Conservation (phyloP, 2,888 invertebrate genomes). For the Mythimna impura region DNA sequence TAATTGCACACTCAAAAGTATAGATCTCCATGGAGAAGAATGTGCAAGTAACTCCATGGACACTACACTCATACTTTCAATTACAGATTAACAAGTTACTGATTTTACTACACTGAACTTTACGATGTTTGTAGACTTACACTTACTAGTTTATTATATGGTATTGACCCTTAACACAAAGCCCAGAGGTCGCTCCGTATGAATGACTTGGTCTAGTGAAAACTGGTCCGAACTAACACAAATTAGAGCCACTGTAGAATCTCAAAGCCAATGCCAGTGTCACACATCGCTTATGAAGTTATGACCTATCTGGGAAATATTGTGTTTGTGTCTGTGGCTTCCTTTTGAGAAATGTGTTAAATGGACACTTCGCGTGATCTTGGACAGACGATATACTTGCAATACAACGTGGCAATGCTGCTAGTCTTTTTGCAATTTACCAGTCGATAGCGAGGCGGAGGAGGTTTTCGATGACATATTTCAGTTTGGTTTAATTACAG, state of each 20-base stretch:
- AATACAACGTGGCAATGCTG: no score
- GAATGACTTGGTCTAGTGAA: conserved; percentile 36
- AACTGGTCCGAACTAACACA: conserved; percentile 58
- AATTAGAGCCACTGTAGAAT: conserved; percentile 27
- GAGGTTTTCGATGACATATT: no score
- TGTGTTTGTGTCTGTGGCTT: conserved; percentile 2
- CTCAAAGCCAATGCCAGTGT: conserved; percentile 44
- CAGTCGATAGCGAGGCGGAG: no score
- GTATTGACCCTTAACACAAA: conserved; percentile 26
- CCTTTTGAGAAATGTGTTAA: conserved; percentile 1
- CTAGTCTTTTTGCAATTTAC: no score
- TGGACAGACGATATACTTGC: no score
- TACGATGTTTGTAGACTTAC: neutral
- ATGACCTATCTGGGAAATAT: neutral
- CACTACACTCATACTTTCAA: no score
- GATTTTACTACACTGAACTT: neutral
- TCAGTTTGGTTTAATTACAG: no score
- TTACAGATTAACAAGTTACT: neutral
- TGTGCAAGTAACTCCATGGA: no score
- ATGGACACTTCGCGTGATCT: no score
- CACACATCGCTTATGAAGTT: conserved; percentile 4
- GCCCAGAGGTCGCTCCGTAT: conserved; percentile 12
- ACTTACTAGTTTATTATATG: neutral
- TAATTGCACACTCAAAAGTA: no score
- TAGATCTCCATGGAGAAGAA: no score